Conservation (phyloP, 2,113 vertebrate genomes). For the Columbina picui region DNA sequence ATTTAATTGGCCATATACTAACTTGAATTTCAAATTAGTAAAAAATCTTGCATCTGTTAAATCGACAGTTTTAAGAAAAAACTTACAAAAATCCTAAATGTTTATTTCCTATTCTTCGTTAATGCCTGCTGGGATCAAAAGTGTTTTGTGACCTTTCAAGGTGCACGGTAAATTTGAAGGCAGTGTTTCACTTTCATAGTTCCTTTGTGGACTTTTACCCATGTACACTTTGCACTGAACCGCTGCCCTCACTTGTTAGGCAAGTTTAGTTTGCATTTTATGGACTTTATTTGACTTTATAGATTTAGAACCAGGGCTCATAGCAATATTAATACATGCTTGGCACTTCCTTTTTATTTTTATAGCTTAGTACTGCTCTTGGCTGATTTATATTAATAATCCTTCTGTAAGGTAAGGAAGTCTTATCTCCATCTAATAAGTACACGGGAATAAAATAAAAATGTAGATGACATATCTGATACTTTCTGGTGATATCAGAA, state of each 20-base stretch:
- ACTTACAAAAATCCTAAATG: background rate
- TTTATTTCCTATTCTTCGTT: background rate
- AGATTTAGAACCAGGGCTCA: background rate
- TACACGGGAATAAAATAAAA: background rate
- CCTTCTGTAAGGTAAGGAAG: background rate
- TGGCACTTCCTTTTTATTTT: background rate
- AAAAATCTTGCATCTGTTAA: background rate
- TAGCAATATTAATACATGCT: background rate
- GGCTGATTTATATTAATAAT: background rate
- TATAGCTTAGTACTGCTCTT: background rate
- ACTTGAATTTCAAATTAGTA: background rate
- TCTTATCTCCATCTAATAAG: background rate
- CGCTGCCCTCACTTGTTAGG: background rate
- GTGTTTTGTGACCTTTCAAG: background rate
- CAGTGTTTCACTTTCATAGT: background rate
- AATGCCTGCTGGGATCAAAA: background rate
- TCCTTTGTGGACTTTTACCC: conserved; percentile 14
- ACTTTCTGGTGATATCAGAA: background rate
- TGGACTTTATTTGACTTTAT: background rate
- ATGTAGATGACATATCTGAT: background rate
- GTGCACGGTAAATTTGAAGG: background rate
- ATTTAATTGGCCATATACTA: background rate
- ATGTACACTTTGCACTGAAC: background rate
- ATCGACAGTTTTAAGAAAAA: background rate
- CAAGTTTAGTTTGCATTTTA: background rate